phyloP scores from a whole-genome alignment of 2,888 invertebrate genomes.

The Endomychus coccineus region DNA sequence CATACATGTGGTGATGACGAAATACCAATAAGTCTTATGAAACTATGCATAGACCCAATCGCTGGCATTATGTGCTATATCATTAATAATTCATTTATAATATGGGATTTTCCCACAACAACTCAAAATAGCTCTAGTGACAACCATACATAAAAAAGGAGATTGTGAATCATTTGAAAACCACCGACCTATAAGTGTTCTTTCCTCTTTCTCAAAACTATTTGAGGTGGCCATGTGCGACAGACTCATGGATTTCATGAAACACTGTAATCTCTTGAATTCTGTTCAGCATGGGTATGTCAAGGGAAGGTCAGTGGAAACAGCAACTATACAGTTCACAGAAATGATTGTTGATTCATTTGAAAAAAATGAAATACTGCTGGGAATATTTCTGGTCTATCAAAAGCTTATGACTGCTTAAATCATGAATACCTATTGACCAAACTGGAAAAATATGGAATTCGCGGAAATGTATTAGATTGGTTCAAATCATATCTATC shows the following conservation, averaged over 20 bases:
- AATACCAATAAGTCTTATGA: conserved; percentile 2
- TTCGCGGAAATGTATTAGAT: conserved; percentile 3
- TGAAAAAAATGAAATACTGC: conserved; percentile 1
- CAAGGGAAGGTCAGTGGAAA: conserved; percentile 2
- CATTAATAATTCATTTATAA: conserved; percentile 5
- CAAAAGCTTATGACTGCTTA: conserved; percentile 4
- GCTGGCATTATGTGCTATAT: conserved; percentile 2
- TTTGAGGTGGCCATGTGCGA: conserved; percentile 5
- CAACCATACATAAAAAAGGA: not conserved
- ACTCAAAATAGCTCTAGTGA: conserved; percentile 3
- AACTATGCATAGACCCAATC: not conserved
- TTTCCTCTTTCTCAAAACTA: conserved; percentile 4
- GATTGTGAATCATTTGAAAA: conserved; percentile 1
- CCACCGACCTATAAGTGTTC: conserved; percentile 1
- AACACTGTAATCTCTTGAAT: conserved; percentile 4
- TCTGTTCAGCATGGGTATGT: conserved; percentile 3
- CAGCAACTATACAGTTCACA: conserved; percentile 7
- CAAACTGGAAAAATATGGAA: conserved; percentile 4
- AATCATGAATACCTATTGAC: not conserved
- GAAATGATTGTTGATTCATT: conserved; percentile 2
- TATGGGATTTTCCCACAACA: conserved; percentile 4
- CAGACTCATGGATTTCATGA: conserved; percentile 6
- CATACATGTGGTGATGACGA: conserved; percentile 4
- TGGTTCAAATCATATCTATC: conserved; percentile 7
- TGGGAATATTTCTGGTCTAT: conserved; percentile 2